These are phyloP conservation scores for Zaprionus ornatus DNA, from an alignment of 1,140 invertebrate species.

Conservation along the genomic window DNA sequence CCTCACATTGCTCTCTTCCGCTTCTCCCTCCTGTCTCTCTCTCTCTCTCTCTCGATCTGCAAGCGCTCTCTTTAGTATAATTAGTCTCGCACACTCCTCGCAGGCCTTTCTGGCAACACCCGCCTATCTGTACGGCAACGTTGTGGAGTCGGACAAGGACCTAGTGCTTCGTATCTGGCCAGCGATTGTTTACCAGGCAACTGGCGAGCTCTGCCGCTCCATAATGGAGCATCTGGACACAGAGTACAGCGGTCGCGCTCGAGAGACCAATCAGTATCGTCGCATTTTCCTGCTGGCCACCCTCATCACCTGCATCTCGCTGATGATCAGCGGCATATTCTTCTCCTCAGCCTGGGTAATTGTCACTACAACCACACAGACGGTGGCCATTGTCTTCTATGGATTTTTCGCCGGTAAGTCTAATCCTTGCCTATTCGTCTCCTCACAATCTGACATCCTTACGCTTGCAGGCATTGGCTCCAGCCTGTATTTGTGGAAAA, in stretches of 20 bases:
- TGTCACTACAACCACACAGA: slow-evolving; percentile 77
- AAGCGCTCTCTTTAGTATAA: slow-evolving; percentile 21
- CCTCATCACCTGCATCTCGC: slow-evolving; percentile 69
- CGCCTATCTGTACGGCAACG: slow-evolving; percentile 78
- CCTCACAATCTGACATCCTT: neutral
- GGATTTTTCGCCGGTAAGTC: slow-evolving; percentile 73
- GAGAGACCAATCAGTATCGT: slow-evolving; percentile 73
- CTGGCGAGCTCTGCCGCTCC: slow-evolving; percentile 76
- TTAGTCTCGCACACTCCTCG: slow-evolving; percentile 1
- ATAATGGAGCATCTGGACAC: slow-evolving; percentile 77
- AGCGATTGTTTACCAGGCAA: slow-evolving; percentile 80
- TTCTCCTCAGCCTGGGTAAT: slow-evolving; percentile 81
- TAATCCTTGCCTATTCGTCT: neutral
- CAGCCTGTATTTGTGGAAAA: slow-evolving; percentile 76
- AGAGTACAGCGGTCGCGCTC: slow-evolving; percentile 72
- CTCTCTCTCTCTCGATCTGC: neutral
- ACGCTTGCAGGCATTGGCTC: slow-evolving; percentile 68
- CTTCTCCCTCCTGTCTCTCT: neutral
- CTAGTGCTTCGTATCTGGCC: slow-evolving; percentile 80
- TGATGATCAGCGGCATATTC: slow-evolving; percentile 76
- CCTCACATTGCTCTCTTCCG: neutral
- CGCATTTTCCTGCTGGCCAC: slow-evolving; percentile 73
- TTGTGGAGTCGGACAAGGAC: slow-evolving; percentile 81
- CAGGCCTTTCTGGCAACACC: slow-evolving; percentile 81
- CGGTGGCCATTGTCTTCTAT: slow-evolving; percentile 78